A percentile compares a stretch with the other conserved stretches of the same genome.
These are phyloP conservation scores for Mythimna albipuncta DNA, from an alignment of 2,888 invertebrate species.

Conservation along the genomic window DNA sequence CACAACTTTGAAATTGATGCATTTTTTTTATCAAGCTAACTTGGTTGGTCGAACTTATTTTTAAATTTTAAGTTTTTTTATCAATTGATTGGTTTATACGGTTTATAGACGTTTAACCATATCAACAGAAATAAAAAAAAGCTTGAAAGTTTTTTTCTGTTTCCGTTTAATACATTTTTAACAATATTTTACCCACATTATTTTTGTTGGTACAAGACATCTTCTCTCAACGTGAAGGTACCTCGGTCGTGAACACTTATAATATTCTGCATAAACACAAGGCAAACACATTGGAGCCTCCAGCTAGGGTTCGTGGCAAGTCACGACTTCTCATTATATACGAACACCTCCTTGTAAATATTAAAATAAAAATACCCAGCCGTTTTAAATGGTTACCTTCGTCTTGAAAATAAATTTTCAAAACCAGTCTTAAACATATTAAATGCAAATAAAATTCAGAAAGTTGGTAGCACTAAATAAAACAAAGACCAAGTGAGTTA, in stretches of 20 bases:
- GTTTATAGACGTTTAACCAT: not conserved
- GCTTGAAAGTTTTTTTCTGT: not conserved
- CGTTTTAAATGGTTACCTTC: slow-evolving; percentile 54
- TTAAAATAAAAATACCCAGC: slow-evolving; percentile 56
- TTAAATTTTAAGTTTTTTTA: too few relatives aligned
- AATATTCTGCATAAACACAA: slow-evolving; percentile 61
- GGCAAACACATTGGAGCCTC: slow-evolving; percentile 49
- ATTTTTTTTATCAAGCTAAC: slow-evolving; percentile 14
- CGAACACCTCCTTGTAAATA: slow-evolving; percentile 56
- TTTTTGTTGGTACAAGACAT: slow-evolving; percentile 19
- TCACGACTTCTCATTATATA: slow-evolving; percentile 61
- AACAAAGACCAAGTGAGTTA: slow-evolving; percentile 23
- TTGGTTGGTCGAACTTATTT: not conserved
- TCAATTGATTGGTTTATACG: not conserved
- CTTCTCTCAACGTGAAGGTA: not conserved
- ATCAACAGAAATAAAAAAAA: not conserved
- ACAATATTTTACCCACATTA: slow-evolving; percentile 5
- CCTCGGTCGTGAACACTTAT: slow-evolving; percentile 43
- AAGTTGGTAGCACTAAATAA: slow-evolving; percentile 12
- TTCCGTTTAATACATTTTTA: not conserved
- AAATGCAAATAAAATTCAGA: slow-evolving; percentile 17
- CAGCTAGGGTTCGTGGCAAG: slow-evolving; percentile 52
- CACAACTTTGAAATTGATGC: slow-evolving; percentile 2
- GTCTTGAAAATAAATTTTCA: slow-evolving; percentile 24
- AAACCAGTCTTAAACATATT: slow-evolving; percentile 20